Evolutionary conservation across 2,797 vertebrate species (phyloP), one percentile per base, ranked within the genome.

Genomic region (Podargus strigoides): DNA sequence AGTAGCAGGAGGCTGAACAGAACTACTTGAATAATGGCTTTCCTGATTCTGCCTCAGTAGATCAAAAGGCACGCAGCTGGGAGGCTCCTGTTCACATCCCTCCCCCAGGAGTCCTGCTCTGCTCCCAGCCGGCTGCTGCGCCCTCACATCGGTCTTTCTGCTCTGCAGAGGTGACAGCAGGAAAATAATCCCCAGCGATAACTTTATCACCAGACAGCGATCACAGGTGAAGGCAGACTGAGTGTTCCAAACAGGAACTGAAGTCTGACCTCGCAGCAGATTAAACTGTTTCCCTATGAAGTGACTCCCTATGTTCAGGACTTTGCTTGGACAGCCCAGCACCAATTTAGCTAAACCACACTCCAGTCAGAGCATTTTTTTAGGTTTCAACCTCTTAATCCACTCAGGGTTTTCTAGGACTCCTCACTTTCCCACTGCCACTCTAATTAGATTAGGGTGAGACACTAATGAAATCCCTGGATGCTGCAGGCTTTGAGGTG

Each of bases 341-440:
- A 22, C 52, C 9, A 28, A 6, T 74, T 86, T 16, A 53, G 53
- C 74, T 16, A 19, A 73, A 92, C 62, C 55, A 32, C 28, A 1
- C 1, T 10, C 49, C 27, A 14, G 22, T n/a, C 1, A 4, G 52
- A 80, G 59, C 83, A 53, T 84, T 82, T 84, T 84, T 78, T 49
- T 63, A 87, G 86, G 39, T 66, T 94, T 84, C 70, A 90, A 36
- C 67, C 75, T 95, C 87, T 92, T 93, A 73, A 96, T 92, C 86
- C 81, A 59, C 74, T 87, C 84, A 63, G 72, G 66, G 89, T 68
- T 90, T 90, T 62, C 42, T n/a, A 58, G 67, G 70, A 63, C 89
- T 92, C 74, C 92, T 93, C 94, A 85, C 87, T 92, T 93, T 89
- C 86, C 86, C 86, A 58, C 70, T 90, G 89, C 42, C 44, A 12